Conservation (phyloP, 2,888 invertebrate genomes). For the Drosophila pegasa region DNA sequence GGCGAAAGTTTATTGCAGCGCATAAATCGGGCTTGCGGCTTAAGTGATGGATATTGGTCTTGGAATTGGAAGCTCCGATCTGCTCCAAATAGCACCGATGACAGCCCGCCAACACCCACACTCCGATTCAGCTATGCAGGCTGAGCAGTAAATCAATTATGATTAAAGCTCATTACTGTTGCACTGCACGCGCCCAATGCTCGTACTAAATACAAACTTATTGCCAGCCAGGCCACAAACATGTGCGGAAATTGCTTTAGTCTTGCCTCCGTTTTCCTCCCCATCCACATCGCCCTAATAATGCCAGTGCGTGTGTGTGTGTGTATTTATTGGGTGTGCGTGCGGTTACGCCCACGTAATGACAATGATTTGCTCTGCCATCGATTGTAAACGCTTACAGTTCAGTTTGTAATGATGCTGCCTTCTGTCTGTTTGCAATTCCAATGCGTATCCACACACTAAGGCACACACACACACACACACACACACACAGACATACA, state of each 20-base stretch:
- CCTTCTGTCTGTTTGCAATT: conserved; percentile 47
- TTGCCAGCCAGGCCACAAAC: conserved; percentile 61
- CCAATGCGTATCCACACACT: conserved; percentile 38
- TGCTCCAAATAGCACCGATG: conserved; percentile 54
- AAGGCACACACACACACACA: background rate
- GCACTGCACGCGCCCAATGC: conserved; percentile 52
- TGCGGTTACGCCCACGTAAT: conserved; percentile 67
- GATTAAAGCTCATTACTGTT: conserved; percentile 77
- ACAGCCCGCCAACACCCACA: conserved; percentile 22
- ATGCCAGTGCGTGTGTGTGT: conserved; percentile 11
- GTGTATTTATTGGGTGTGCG: conserved; percentile 43
- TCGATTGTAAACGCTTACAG: conserved; percentile 64
- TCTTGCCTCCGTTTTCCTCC: background rate
- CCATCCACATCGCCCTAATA: background rate
- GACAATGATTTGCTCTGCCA: conserved; percentile 73
- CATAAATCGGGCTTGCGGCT: conserved; percentile 60
- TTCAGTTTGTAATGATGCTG: conserved; percentile 59
- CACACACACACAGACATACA: conserved; percentile 18
- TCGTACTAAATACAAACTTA: conserved; percentile 54
- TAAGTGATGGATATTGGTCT: conserved; percentile 43
- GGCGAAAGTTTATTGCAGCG: conserved; percentile 60
- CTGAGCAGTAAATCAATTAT: conserved; percentile 74
- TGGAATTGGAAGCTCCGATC: conserved; percentile 17
- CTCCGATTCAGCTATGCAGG: conserved; percentile 20
- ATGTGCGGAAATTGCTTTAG: conserved; percentile 67